Percentiles rank a stretch among this genome's conserved stretches.
These are phyloP conservation scores for Stomatorhinus walkeri DNA, from an alignment of 2,797 vertebrate genomes.

Conservation along the genomic window DNA sequence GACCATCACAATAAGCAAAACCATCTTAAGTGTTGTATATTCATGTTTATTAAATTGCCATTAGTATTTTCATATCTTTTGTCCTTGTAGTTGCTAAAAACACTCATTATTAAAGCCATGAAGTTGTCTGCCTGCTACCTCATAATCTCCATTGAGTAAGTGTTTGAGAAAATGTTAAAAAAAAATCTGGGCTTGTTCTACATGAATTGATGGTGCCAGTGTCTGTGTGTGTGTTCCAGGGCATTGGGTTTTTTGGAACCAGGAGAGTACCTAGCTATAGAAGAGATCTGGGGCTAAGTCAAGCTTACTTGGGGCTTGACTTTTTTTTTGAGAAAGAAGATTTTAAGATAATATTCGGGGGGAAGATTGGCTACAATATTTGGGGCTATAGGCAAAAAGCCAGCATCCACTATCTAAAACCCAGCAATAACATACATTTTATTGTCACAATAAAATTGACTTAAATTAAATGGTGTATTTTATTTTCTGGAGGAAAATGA, in stretches of 20 bases:
- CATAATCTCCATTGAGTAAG: background rate
- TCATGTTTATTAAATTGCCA: background rate
- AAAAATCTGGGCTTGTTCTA: background rate
- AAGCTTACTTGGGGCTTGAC: background rate
- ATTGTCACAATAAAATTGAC: background rate
- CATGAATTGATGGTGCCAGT: background rate
- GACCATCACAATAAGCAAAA: background rate
- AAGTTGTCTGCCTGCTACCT: background rate
- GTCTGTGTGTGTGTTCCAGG: background rate
- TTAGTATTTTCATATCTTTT: background rate
- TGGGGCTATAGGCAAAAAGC: background rate
- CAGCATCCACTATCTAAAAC: background rate
- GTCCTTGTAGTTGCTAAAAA: background rate
- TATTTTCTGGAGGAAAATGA: background rate
- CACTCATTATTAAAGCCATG: background rate
- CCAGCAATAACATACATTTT: background rate
- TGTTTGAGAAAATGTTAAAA: background rate
- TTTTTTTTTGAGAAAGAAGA: background rate
- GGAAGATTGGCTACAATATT: background rate
- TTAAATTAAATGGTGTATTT: background rate
- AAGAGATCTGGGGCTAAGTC: background rate
- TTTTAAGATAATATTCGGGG: background rate
- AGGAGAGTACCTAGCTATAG: background rate
- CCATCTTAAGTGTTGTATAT: background rate
- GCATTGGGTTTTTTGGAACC: background rate